Evolutionary conservation across 1,140 invertebrate species (phyloP).

Genomic region (Lepidostoma basale): DNA sequence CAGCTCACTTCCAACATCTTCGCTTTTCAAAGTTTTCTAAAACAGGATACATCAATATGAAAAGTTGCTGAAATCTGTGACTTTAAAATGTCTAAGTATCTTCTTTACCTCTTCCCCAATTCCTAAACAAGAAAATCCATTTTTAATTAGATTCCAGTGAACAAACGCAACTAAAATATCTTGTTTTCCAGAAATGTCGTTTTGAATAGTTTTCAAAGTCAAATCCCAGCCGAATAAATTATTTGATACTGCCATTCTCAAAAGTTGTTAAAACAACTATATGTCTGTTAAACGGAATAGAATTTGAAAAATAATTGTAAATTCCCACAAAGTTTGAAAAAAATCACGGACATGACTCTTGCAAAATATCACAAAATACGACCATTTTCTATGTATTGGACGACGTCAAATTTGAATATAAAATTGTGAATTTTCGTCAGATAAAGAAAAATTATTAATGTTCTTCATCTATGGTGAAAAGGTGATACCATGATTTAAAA

Average conservation of each 20-base stretch:
- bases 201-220: slow-evolving; percentile 66
- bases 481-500: too few species aligned
- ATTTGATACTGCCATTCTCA: slow-evolving; percentile 52
- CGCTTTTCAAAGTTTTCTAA: slow-evolving; percentile 66
- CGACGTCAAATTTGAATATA: too few species aligned
- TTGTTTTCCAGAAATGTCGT: slow-evolving; percentile 68
- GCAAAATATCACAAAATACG: too few species aligned
- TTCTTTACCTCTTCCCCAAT: slow-evolving; percentile 69
- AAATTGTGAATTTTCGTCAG: too few species aligned
- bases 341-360: too few species aligned
- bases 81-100: neutral
- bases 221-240: slow-evolving; percentile 79
- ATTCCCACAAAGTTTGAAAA: too few species aligned
- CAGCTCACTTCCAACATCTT: slow-evolving; percentile 69
- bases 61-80: neutral
- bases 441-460: too few species aligned
- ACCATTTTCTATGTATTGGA: too few species aligned
- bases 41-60: slow-evolving; percentile 35
- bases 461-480: too few species aligned
- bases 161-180: slow-evolving; percentile 72
- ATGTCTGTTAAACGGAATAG: too few species aligned
- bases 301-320: too few species aligned
- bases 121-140: slow-evolving; percentile 74
- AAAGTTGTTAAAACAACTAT: too few species aligned
- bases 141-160: slow-evolving; percentile 74